Evolutionary conservation across 2,888 invertebrate species (phyloP).

Genomic region (Lysandra coridon): DNA sequence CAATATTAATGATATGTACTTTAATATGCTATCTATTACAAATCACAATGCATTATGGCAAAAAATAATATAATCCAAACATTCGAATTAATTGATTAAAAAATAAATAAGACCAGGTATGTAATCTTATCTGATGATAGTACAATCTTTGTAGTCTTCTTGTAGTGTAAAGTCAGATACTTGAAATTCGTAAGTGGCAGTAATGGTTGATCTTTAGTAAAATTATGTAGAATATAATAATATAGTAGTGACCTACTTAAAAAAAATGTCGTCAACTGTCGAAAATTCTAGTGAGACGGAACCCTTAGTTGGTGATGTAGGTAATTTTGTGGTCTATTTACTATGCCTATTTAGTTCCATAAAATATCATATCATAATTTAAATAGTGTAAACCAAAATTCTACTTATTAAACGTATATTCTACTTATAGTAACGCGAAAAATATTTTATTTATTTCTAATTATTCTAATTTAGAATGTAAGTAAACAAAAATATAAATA

Average conservation of each 20-base stretch:
- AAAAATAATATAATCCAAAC: background rate
- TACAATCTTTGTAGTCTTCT: no score
- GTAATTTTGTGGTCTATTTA: constrained; percentile 46
- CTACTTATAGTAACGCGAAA: background rate
- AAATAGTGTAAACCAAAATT: background rate
- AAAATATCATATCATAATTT: background rate
- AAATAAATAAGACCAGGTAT: background rate
- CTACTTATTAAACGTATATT: no score
- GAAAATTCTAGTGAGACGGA: constrained; percentile 48
- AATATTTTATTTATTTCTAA: no score
- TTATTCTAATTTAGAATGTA: background rate
- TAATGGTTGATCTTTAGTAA: constrained; percentile 1
- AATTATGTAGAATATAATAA: background rate
- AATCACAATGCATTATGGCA: background rate
- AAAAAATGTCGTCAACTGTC: constrained; percentile 41
- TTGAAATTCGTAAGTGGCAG: background rate
- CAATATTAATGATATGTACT: background rate
- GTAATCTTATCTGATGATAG: background rate
- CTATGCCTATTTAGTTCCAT: background rate
- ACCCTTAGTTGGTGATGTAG: constrained; percentile 55
- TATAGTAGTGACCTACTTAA: background rate
- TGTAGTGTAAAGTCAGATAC: background rate
- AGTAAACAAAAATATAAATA: background rate
- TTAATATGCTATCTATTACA: background rate
- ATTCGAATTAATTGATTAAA: background rate